These are phyloP conservation scores for Drosophila sturtevanti DNA, from an alignment of 1,140 invertebrate species.

Conservation along the genomic window DNA sequence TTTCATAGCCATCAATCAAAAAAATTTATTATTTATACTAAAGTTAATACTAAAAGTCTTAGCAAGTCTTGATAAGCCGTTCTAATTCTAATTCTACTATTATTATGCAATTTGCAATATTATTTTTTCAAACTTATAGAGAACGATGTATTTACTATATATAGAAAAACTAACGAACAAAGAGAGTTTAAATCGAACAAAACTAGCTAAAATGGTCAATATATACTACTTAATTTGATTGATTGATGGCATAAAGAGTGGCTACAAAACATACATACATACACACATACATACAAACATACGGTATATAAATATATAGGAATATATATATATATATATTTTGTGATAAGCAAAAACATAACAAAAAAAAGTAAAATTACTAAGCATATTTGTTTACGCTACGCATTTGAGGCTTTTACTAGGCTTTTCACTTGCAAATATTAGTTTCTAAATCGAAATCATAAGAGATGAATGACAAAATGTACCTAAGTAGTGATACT, in stretches of 20 bases:
- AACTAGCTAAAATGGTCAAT: too few species aligned
- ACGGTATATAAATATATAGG: background rate
- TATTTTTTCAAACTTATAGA: too few species aligned
- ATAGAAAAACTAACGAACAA: too few species aligned
- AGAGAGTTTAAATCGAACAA: too few species aligned
- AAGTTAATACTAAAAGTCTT: too few species aligned
- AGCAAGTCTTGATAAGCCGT: too few species aligned
- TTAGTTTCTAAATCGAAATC: constrained; percentile 25
- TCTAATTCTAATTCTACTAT: too few species aligned
- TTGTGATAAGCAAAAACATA: constrained; percentile 8
- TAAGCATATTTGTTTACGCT: constrained; percentile 49
- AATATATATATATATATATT: background rate
- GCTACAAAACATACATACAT: background rate
- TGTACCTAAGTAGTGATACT: background rate
- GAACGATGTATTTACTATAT: too few species aligned
- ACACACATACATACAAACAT: background rate
- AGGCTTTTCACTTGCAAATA: constrained; percentile 59
- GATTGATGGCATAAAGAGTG: background rate
- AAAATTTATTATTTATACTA: too few species aligned
- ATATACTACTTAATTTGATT: background rate
- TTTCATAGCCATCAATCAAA: background rate
- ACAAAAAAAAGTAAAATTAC: background rate
- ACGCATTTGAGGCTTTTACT: constrained; percentile 48
- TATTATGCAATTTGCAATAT: too few species aligned
- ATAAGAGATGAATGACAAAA: constrained; percentile 6